Base-by-base conservation (phyloP, 2,797 vertebrate genomes). In the Arctocebus calabarensis region DNA sequence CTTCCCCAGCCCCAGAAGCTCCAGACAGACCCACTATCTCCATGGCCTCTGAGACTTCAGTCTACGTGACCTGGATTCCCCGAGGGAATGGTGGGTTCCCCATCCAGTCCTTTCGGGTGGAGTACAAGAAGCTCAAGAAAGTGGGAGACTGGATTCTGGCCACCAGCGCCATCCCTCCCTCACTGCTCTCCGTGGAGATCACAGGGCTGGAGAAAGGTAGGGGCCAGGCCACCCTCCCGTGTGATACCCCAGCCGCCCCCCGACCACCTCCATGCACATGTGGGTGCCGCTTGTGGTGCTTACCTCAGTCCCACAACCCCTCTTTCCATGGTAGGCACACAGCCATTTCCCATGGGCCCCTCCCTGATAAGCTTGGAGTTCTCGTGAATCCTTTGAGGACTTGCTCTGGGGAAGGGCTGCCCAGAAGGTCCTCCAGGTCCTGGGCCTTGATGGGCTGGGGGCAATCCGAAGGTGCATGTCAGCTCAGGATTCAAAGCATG, bases 61-160 rank as follows among this genome's bases (percentile, higher is more conserved):
- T 99, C 2, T 99, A 99, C 0, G 99, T 99, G 97, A 99, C 99
- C 14, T 99, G 99, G 99, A 99, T 99, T 97, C 99, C 99, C n/a
- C 99, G 99, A 0, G 99, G 99, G 27, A 99, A 99, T 12, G 99
- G 99, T 0, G 99, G 99, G 29, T 99, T 99, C 97, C 99, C 99
- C 13, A 99, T 99, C 98, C 99, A 99, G 97, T 99, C 99, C 0
- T 99, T 99, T 97, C 99, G 99, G 2, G 99, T 99, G 97, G 99
- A 99, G 97, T 99, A 99, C 94, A 99, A 99, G 98, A 99, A 99
- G 98, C 97, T 99, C 96, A 99, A 99, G 98, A 99, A 99, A 98
- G 97, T 99, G 8, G 99, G 99, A 93, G 99, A 99, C 97, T 99
- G 99, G 99, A 98, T 99, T 91, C 98, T 99, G 52, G 99, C 99